Conservation (phyloP, 1,140 invertebrate species). For the Drosophila serrata region DNA sequence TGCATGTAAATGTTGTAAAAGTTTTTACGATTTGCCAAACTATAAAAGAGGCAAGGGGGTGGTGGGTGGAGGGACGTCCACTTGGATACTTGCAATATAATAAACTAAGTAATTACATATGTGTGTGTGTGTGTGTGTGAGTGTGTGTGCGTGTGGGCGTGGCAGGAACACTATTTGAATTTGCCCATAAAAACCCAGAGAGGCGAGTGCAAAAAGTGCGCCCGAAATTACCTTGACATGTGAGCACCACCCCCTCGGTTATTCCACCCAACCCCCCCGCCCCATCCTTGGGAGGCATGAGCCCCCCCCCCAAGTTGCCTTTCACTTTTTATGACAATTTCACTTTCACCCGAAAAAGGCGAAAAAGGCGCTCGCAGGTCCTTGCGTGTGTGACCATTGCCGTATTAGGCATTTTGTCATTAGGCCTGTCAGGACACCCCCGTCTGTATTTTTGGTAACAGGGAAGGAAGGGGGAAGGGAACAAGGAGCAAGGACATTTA, state of each 20-base stretch:
- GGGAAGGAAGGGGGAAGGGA: neutral
- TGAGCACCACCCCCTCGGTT: constrained; percentile 36
- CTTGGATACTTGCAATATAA: constrained; percentile 76
- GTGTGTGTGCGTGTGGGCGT: constrained; percentile 32
- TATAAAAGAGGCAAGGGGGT: constrained; percentile 63
- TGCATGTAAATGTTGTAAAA: constrained; percentile 82
- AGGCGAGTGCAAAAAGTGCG: constrained; percentile 74
- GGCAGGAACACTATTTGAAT: constrained; percentile 71
- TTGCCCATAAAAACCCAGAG: constrained; percentile 69
- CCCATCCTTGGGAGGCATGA: neutral
- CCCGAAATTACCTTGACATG: constrained; percentile 80
- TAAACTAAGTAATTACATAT: constrained; percentile 81
- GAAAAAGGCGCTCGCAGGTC: neutral
- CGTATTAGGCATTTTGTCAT: constrained; percentile 72
- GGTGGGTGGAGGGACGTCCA: constrained; percentile 3
- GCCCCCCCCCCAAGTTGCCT: constrained; percentile 76
- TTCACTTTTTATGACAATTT: constrained; percentile 82
- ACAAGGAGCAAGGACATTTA: constrained; percentile 37
- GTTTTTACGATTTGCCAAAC: constrained; percentile 83
- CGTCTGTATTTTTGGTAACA: neutral
- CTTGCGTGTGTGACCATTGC: constrained; percentile 76
- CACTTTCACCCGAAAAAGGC: constrained; percentile 63
- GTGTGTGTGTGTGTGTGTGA: constrained; percentile 26
- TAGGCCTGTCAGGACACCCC: constrained; percentile 30
- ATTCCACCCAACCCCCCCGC: neutral